Conservation (phyloP, 1,140 invertebrate species). For the Himalopsyche phryganea region DNA sequence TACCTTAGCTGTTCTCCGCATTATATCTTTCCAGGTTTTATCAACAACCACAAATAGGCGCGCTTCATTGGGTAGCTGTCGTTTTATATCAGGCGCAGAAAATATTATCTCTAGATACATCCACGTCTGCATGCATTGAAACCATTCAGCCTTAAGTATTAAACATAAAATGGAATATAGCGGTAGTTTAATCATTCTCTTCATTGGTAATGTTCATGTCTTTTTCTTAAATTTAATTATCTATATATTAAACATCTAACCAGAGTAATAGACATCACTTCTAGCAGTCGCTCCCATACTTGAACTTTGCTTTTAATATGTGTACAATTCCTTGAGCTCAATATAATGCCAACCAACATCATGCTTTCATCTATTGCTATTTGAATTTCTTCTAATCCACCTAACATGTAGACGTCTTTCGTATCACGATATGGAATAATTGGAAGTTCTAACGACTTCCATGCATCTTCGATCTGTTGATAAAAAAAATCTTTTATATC, state of each 20-base stretch:
- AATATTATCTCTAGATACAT: slow-evolving; percentile 86
- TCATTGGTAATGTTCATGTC: too few species aligned
- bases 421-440: slow-evolving; percentile 74
- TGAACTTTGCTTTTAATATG: slow-evolving; percentile 77
- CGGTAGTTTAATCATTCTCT: too few species aligned
- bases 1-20: slow-evolving; percentile 68
- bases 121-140: slow-evolving; percentile 79
- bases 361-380: slow-evolving; percentile 77
- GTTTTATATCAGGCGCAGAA: slow-evolving; percentile 82
- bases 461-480: slow-evolving; percentile 70
- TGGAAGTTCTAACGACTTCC: slow-evolving; percentile 74
- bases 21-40: slow-evolving; percentile 83
- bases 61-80: slow-evolving; percentile 80
- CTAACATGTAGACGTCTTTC: slow-evolving; percentile 79
- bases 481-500: too few species aligned
- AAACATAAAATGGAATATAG: neutral
- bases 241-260: too few species aligned
- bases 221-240: too few species aligned
- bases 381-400: slow-evolving; percentile 80
- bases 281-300: slow-evolving; percentile 72
- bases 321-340: slow-evolving; percentile 76
- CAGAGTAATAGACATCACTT: slow-evolving; percentile 72
- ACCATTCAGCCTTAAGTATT: slow-evolving; percentile 72
- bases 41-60: slow-evolving; percentile 81
- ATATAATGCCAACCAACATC: slow-evolving; percentile 80